phyloP scores from a whole-genome alignment of 2,797 vertebrate genomes.

The Trematomus bernacchii region DNA sequence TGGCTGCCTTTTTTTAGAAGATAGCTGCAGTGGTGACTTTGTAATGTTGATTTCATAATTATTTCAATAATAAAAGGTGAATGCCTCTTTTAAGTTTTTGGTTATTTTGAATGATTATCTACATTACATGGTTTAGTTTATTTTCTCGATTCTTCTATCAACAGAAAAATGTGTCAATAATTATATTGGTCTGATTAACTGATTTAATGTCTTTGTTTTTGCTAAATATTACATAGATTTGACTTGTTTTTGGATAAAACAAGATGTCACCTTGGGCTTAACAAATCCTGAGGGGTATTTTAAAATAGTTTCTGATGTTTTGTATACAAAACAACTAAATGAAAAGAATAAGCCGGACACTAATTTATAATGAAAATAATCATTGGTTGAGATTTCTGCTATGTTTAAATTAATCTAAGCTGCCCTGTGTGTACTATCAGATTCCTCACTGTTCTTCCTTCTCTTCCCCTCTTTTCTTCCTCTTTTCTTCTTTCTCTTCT shows the following conservation, averaged over 20 bases:
- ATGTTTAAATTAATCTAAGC: background rate
- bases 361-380: background rate
- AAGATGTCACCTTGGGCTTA: too few relatives aligned
- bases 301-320: background rate
- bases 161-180: background rate
- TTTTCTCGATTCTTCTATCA: background rate
- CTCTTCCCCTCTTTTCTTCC: conserved; percentile 38
- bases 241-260: too few relatives aligned
- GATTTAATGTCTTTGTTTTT: background rate
- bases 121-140: background rate
- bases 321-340: background rate
- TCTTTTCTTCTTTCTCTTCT: conserved; percentile 4
- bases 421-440: background rate
- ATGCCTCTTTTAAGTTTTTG: background rate
- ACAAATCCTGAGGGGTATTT: background rate
- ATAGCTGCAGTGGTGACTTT: conserved; percentile 49
- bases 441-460: conserved; percentile 18
- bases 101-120: conserved; percentile 3
- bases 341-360: background rate
- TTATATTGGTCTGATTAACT: background rate
- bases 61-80: conserved; percentile 60
- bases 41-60: conserved; percentile 46
- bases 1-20: conserved; percentile 36
- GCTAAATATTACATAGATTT: background rate
- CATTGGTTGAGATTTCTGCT: background rate